Evolutionary conservation across 2,797 vertebrate species (phyloP).

Genomic region (Xiphorhynchus erythropygius): DNA sequence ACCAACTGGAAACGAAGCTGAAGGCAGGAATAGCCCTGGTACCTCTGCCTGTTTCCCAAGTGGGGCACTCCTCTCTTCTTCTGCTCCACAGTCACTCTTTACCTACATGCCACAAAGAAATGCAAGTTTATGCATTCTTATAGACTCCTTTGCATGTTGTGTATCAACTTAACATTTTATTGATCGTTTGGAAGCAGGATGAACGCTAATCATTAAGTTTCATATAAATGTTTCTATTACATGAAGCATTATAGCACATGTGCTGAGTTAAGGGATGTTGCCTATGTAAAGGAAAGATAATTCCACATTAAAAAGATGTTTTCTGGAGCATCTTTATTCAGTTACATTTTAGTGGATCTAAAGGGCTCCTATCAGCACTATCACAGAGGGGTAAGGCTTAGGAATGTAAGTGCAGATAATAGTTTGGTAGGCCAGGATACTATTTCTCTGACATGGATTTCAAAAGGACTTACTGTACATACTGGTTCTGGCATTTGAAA

Average conservation of each 20-base stretch:
- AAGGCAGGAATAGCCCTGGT: not conserved
- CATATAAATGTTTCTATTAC: constrained; percentile 37
- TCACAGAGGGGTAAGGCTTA: not conserved
- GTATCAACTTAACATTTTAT: constrained; percentile 34
- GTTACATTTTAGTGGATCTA: constrained; percentile 27
- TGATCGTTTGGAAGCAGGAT: constrained; percentile 24
- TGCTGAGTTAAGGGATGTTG: constrained; percentile 23
- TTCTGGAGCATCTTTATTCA: constrained; percentile 54
- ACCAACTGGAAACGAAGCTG: accelerated
- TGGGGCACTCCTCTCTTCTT: not conserved
- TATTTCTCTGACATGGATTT: constrained; percentile 60
- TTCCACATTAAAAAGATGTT: constrained; percentile 48
- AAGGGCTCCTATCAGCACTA: constrained; percentile 23
- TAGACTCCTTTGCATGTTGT: not conserved
- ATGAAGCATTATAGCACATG: not conserved
- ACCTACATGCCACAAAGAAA: not conserved
- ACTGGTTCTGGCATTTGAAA: constrained; percentile 63
- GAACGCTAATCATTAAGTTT: constrained; percentile 48
- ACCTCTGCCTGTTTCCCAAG: not conserved
- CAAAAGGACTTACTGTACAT: constrained; percentile 50
- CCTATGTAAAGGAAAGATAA: constrained; percentile 50
- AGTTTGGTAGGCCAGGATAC: constrained; percentile 43
- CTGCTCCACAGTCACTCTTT: not conserved
- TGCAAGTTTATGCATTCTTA: not conserved
- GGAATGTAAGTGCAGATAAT: constrained; percentile 44